Evolutionary conservation across 2,797 vertebrate species (phyloP).

Genomic region (Ibycter americanus): DNA sequence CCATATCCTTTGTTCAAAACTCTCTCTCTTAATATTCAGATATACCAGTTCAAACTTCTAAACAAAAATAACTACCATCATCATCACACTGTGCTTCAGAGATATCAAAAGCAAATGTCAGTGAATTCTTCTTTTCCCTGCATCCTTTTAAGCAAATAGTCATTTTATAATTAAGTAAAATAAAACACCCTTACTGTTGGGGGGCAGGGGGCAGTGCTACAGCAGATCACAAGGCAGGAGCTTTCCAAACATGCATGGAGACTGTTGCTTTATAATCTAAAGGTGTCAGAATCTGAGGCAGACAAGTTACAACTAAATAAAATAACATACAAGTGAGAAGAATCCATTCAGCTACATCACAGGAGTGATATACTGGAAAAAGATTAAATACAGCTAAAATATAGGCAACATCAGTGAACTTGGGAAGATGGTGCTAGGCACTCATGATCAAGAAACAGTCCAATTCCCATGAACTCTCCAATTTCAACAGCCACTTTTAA

Average conservation of each 20-base stretch:
- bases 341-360: not conserved
- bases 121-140: not conserved
- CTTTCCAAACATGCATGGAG: not conserved
- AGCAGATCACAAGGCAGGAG: not conserved
- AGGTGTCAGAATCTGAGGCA: not conserved
- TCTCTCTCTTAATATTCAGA: not conserved
- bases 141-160: not conserved
- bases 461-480: not conserved
- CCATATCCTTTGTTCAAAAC: not conserved
- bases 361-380: not conserved
- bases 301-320: not conserved
- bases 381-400: not conserved
- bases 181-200: not conserved
- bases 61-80: not conserved
- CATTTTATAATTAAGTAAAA: not conserved
- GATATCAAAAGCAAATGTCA: not conserved
- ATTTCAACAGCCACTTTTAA: not conserved
- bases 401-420: not conserved
- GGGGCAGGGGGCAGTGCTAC: not conserved
- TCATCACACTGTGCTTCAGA: not conserved
- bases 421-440: not conserved
- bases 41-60: not conserved
- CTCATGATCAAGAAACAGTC: not conserved
- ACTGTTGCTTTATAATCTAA: not conserved
- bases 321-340: not conserved